Percentiles rank a stretch among this genome's conserved stretches.
These are phyloP conservation scores for Troglohyphantes excavatus DNA, from an alignment of 2,888 invertebrate genomes.

Conservation along the genomic window DNA sequence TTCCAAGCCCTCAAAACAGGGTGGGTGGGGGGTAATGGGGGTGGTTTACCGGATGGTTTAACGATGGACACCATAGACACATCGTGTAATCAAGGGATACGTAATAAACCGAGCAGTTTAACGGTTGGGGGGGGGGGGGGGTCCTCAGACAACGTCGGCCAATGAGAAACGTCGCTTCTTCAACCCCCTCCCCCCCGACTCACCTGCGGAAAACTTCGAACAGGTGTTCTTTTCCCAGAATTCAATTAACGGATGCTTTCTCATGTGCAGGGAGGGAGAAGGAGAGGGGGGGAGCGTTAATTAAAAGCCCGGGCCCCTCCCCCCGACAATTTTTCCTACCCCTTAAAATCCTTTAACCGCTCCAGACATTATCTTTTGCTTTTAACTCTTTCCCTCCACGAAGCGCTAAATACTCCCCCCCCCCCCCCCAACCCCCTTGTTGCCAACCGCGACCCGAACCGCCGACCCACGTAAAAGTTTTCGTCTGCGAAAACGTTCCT, in stretches of 20 bases:
- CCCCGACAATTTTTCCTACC: slow-evolving; percentile 64
- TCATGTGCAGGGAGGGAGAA: slow-evolving; percentile 45
- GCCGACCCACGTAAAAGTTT: slow-evolving; percentile 62
- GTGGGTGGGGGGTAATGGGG: slow-evolving; percentile 4
- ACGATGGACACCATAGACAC: slow-evolving; percentile 75
- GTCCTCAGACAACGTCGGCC: slow-evolving; percentile 42
- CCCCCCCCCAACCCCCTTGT: neutral
- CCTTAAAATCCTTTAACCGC: slow-evolving; percentile 72
- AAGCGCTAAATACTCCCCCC: slow-evolving; percentile 44
- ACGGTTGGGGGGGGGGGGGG: neutral
- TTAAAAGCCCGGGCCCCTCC: slow-evolving; percentile 54
- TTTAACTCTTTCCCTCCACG: slow-evolving; percentile 70
- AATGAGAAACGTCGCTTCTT: slow-evolving; percentile 75
- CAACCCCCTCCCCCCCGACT: slow-evolving; percentile 58
- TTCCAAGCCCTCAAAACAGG: neutral
- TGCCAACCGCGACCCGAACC: slow-evolving; percentile 24
- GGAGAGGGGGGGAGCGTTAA: slow-evolving; percentile 43
- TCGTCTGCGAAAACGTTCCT: slow-evolving; percentile 56
- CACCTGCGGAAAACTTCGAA: slow-evolving; percentile 76
- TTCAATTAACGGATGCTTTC: slow-evolving; percentile 76
- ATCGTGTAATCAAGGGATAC: slow-evolving; percentile 72
- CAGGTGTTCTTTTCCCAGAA: slow-evolving; percentile 78
- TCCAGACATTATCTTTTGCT: slow-evolving; percentile 72
- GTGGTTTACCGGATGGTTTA: slow-evolving; percentile 70
- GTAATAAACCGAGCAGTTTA: slow-evolving; percentile 70